A percentile compares a stretch with the other conserved stretches of the same genome.
Conservation (phyloP, 2,113 vertebrate genomes). For the Chamaea fasciata region DNA sequence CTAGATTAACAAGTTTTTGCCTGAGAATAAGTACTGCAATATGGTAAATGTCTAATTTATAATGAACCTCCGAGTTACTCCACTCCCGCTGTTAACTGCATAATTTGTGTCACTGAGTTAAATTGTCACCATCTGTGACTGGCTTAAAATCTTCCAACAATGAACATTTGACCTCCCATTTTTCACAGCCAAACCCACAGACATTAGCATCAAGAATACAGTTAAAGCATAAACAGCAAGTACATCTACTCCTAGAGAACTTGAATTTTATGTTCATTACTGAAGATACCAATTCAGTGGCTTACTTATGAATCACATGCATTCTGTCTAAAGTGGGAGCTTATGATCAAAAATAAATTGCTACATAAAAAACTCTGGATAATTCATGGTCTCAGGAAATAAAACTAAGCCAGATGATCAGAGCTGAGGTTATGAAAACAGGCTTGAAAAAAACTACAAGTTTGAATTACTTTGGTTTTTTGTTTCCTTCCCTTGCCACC, state of each 20-base stretch:
- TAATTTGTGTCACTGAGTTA: background rate
- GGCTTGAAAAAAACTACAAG: background rate
- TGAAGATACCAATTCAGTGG: background rate
- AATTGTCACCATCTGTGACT: slow-evolving; percentile 7
- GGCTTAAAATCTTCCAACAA: background rate
- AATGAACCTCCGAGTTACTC: background rate
- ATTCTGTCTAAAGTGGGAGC: background rate
- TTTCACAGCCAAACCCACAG: slow-evolving; percentile 12
- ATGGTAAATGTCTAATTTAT: slow-evolving; percentile 5
- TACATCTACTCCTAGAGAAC: background rate
- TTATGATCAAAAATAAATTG: slow-evolving; percentile 13
- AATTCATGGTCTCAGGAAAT: background rate
- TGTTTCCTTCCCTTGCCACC: background rate
- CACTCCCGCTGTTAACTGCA: background rate
- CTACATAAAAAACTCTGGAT: background rate
- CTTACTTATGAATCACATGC: background rate
- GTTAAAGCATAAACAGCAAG: background rate
- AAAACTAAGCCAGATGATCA: background rate
- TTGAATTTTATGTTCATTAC: background rate
- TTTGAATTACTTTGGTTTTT: background rate
- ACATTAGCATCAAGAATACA: background rate
- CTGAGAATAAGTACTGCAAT: slow-evolving; percentile 6
- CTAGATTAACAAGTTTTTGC: background rate
- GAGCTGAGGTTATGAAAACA: background rate
- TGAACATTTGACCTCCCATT: slow-evolving; percentile 1